These are phyloP conservation scores for Lithobates pipiens DNA, from an alignment of 2,797 vertebrate genomes.

Conservation along the genomic window DNA sequence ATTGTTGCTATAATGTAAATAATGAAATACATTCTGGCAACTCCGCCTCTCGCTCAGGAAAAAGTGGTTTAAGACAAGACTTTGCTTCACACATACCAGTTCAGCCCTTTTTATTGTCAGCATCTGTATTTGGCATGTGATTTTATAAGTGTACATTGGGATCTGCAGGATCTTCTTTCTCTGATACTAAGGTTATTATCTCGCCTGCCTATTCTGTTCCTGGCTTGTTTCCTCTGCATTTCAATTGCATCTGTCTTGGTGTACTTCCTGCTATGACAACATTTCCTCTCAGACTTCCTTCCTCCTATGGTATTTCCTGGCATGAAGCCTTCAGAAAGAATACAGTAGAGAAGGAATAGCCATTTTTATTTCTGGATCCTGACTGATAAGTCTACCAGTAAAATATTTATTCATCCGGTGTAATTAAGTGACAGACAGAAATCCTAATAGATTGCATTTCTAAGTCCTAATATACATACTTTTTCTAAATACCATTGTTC, in stretches of 20 bases:
- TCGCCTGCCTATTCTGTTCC: not conserved
- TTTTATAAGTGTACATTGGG: not conserved
- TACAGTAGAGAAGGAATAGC: no score
- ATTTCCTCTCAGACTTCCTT: conserved; percentile 50
- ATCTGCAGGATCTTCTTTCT: not conserved
- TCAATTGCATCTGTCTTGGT: conserved; percentile 11
- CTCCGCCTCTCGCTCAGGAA: no score
- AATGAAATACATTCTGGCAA: no score
- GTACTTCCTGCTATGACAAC: conserved; percentile 40
- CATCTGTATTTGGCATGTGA: not conserved
- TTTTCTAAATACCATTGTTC: not conserved
- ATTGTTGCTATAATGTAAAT: no score
- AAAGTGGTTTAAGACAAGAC: no score
- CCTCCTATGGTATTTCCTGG: conserved; percentile 19
- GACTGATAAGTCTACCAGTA: not conserved
- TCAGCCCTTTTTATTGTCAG: no score
- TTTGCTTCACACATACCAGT: no score
- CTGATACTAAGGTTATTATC: not conserved
- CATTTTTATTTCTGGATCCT: not conserved
- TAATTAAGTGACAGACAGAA: no score
- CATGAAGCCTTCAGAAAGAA: not conserved
- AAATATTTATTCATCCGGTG: no score
- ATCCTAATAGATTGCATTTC: no score
- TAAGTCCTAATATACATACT: not conserved
- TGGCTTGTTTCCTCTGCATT: conserved; percentile 24